Base-by-base conservation (phyloP, 2,113 vertebrate species). In the Petrocephalus microphthalmus region DNA sequence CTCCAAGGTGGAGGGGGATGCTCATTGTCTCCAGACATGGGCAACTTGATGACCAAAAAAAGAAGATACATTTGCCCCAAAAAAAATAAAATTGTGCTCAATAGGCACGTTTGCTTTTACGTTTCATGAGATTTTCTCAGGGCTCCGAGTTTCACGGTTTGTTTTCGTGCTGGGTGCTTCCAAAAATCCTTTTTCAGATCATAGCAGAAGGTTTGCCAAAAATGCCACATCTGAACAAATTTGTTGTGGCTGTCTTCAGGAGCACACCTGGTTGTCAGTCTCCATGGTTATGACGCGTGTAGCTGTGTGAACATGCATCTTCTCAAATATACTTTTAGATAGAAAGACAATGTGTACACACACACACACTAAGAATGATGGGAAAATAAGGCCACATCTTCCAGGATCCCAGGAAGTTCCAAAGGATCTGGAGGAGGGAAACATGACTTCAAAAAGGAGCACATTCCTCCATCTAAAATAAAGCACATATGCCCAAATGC, bases 321-420 rank as follows among this genome's bases (percentile, higher is more conserved):
- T 22, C 11, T 60, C 47, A 52, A 47, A 29, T 19, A 71, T 6
- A 49, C 45, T 64, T 82, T 71, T 82, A 84, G 89, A 54, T 45
- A 89, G 64, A 89, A 86, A 87, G 71, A 87, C 89, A 87, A 7
- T 20, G 29, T 56, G 49, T 64, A 92, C 91, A 90, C 91, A 93
- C 91, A 90, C 91, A 93, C 91, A 93, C 92, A 92, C 93, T 94
- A 94, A 94, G 92, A 91, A 93, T 90, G 92, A 92, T 91, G 91
- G 93, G 91, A 93, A 92, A 94, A 89, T 84, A 85, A 91, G 95
- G 95, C 95, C 95, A 94, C 95, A 49, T 95, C 93, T 92, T 95
- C 92, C 89, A 90, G 92, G 93, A 93, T 92, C 93, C 94, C 81
- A 87, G 92, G 92, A 93, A 91, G 94, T 92, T 94, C 92, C 91